Evolutionary conservation across 2,797 vertebrate species (phyloP).

Genomic region (Psittacula echo): DNA sequence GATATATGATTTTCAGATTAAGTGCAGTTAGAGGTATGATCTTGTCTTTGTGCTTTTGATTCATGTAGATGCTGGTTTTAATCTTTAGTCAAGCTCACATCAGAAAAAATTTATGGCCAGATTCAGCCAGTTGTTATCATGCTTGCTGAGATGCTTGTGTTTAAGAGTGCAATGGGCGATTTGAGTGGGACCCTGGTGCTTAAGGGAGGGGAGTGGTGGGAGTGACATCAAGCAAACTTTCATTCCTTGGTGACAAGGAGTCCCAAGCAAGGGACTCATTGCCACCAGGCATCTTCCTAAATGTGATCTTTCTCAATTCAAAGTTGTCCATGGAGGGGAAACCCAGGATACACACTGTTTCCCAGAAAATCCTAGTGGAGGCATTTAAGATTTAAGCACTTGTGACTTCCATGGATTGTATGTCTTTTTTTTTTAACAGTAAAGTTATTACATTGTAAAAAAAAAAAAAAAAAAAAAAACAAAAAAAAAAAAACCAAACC

Average conservation of each 20-base stretch:
- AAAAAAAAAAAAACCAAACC: neutral
- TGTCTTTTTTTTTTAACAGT: neutral
- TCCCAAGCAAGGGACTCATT: neutral
- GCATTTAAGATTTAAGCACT: neutral
- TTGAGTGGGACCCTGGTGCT: neutral
- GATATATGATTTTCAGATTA: neutral
- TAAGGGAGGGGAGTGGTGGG: accelerated
- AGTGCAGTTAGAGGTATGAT: neutral
- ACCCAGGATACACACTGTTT: neutral
- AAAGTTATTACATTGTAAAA: neutral
- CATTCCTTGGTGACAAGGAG: neutral
- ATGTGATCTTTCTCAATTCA: neutral
- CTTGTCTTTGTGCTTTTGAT: neutral
- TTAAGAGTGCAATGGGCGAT: neutral
- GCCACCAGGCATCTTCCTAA: neutral
- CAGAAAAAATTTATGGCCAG: neutral
- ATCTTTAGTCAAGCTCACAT: neutral
- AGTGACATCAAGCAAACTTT: neutral
- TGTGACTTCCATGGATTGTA: neutral
- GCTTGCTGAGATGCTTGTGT: neutral
- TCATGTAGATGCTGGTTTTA: neutral
- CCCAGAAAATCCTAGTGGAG: neutral
- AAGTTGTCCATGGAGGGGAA: neutral
- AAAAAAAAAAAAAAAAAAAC: neutral
- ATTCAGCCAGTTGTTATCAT: neutral